Conservation (phyloP, 2,888 invertebrate genomes). For the Eubasilissa splendida region DNA sequence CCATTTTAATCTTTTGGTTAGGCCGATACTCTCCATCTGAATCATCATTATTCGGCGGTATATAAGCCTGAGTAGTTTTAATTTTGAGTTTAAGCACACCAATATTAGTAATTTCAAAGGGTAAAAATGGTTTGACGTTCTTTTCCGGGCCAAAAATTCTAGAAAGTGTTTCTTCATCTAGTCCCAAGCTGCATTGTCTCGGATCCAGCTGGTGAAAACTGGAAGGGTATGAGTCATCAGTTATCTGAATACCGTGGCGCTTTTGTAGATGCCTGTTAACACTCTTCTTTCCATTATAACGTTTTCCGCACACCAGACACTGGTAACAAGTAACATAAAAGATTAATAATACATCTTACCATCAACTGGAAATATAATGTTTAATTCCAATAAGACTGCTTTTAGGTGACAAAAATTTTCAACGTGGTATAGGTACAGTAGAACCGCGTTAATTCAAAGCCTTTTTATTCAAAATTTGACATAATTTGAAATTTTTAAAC, state of each 20-base stretch:
- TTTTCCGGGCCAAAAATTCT: conserved; percentile 67
- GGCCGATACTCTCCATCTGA: conserved; percentile 49
- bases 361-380: too few species aligned
- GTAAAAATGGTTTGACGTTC: conserved; percentile 58
- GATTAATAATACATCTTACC: too few species aligned
- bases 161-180: conserved; percentile 66
- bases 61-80: conserved; percentile 27
- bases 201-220: conserved; percentile 66
- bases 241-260: conserved; percentile 65
- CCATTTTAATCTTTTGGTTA: conserved; percentile 34
- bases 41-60: conserved; percentile 9
- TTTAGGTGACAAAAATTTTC: too few species aligned
- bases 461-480: too few species aligned
- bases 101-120: conserved; percentile 26
- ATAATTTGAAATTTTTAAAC: too few species aligned
- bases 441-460: too few species aligned
- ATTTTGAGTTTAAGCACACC: conserved; percentile 11
- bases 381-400: too few species aligned
- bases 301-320: conserved; percentile 71
- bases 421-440: too few species aligned
- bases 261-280: conserved; percentile 69
- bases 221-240: conserved; percentile 62
- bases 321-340: conserved; percentile 59
- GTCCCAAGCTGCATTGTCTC: conserved; percentile 65
- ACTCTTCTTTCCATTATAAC: conserved; percentile 68